A percentile compares a stretch with the other conserved stretches of the same genome.
Evolutionary conservation across 2,888 invertebrate genomes (phyloP).

Genomic region (Megalurothrips usitatus): DNA sequence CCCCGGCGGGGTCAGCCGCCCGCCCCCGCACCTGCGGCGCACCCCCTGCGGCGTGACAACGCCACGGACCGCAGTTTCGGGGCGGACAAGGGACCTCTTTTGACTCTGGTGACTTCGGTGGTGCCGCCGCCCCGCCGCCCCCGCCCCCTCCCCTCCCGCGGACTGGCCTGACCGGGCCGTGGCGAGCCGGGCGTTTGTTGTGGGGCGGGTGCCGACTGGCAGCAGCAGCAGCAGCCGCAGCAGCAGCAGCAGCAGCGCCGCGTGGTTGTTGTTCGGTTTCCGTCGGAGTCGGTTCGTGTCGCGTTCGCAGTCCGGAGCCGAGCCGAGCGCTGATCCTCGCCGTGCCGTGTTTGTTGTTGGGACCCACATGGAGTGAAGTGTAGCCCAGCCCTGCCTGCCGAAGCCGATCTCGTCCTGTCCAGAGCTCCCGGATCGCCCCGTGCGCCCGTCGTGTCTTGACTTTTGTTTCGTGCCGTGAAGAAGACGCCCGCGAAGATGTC

Average conservation of each 20-base stretch:
- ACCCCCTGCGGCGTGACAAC: not conserved
- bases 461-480: not conserved
- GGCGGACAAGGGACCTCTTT: not conserved
- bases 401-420: too few relatives aligned
- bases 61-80: not conserved
- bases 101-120: not conserved
- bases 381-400: too few relatives aligned
- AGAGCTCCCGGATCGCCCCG: not conserved
- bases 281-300: too few relatives aligned
- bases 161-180: not conserved
- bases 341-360: not conserved
- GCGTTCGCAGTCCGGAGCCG: too few relatives aligned
- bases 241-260: too few relatives aligned
- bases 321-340: too few relatives aligned
- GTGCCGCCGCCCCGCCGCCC: not conserved
- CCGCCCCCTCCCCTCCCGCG: not conserved
- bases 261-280: too few relatives aligned
- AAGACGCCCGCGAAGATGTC: not conserved
- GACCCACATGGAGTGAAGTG: slow-evolving; percentile 14
- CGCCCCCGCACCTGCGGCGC: not conserved
- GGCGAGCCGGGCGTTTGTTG: not conserved
- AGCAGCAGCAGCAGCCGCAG: too few relatives aligned
- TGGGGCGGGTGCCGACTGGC: not conserved
- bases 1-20: too few relatives aligned
- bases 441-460: not conserved